phyloP scores from a whole-genome alignment of 2,113 vertebrate species.

The Rana temporaria region DNA sequence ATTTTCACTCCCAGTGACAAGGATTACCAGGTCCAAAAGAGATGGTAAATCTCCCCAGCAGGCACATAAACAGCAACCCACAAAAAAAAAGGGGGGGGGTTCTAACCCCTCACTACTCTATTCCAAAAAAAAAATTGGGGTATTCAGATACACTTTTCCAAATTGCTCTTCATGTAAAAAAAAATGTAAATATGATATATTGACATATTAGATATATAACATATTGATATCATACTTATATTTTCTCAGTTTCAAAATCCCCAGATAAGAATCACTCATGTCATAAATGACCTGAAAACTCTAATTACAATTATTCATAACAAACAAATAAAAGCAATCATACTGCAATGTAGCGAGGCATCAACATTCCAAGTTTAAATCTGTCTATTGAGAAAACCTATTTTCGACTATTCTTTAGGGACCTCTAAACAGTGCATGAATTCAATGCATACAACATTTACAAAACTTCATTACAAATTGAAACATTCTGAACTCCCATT shows the following conservation, averaged over 20 bases:
- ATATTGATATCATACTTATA: too few relatives aligned
- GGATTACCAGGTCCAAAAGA: too few relatives aligned
- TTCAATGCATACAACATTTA: conserved; percentile 68
- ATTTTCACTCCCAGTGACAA: too few relatives aligned
- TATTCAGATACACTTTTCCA: too few relatives aligned
- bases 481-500: conserved; percentile 74
- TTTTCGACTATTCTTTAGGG: conserved; percentile 62
- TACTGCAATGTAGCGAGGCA: conserved; percentile 13
- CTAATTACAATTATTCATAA: conserved; percentile 39
- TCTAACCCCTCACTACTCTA: too few relatives aligned
- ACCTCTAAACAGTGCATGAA: conserved; percentile 63
- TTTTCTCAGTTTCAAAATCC: not conserved
- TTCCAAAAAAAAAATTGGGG: too few relatives aligned
- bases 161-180: not conserved
- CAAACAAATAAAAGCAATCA: conserved; percentile 26
- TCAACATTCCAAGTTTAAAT: conserved; percentile 22
- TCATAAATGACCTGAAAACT: conserved; percentile 31
- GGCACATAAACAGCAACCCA: too few relatives aligned
- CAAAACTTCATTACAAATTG: conserved; percentile 75
- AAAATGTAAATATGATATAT: too few relatives aligned
- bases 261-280: not conserved
- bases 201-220: too few relatives aligned
- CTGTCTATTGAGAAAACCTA: conserved; percentile 42
- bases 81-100: too few relatives aligned
- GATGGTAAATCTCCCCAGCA: too few relatives aligned